Conservation (phyloP, 2,113 vertebrate species). For the Cyprinodon tularosa region DNA sequence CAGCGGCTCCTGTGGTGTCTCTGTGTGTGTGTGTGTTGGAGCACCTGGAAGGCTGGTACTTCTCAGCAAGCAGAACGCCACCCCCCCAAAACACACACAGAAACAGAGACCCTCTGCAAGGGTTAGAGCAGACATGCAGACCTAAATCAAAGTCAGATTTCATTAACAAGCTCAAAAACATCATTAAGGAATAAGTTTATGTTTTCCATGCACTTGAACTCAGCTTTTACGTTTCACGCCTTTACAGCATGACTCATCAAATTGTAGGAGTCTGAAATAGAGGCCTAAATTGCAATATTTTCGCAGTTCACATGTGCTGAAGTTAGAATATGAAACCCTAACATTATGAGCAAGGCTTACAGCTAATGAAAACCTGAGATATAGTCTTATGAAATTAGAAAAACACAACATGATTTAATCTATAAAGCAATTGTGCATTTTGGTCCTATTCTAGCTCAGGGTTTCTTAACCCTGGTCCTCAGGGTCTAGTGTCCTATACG, state of each 20-base stretch:
- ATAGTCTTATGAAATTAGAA: not conserved
- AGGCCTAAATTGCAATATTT: not conserved
- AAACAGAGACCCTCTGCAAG: slow-evolving; percentile 17
- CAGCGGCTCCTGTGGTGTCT: slow-evolving; percentile 67
- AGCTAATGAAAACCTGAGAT: not conserved
- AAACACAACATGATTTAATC: not conserved
- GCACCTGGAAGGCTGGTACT: slow-evolving; percentile 42
- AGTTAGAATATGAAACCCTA: too few relatives aligned
- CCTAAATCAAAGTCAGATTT: not conserved
- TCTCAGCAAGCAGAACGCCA: slow-evolving; percentile 3
- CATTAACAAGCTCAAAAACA: not conserved
- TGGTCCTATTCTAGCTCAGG: not conserved
- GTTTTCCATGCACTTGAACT: not conserved
- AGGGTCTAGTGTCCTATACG: too few relatives aligned
- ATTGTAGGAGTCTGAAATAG: not conserved
- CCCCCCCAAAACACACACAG: not conserved
- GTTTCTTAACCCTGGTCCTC: too few relatives aligned
- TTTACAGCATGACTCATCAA: not conserved
- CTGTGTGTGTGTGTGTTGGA: slow-evolving; percentile 20
- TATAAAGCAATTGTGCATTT: not conserved
- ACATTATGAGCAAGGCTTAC: not conserved
- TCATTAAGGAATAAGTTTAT: not conserved
- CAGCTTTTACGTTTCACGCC: not conserved
- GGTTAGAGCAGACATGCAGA: not conserved
- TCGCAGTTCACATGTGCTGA: not conserved